Base-by-base conservation (phyloP, 2,113 vertebrate species). In the Hemicordylus capensis region DNA sequence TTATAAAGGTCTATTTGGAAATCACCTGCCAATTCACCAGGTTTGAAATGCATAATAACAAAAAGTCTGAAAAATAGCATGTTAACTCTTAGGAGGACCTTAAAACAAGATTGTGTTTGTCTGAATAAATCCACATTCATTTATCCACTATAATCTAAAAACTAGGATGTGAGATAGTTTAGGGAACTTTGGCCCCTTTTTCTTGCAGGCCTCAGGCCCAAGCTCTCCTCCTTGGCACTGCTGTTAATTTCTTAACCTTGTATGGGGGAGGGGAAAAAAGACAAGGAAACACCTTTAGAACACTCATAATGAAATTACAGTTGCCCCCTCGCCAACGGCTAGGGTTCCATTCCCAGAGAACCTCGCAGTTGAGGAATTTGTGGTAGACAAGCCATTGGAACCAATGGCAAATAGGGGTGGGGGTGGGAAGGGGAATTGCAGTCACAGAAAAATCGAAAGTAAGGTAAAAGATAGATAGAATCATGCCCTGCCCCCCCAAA, bases 261-360 rank as follows among this genome's bases (percentile, higher is more conserved):
- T 34, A 54, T 34, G 10, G 15, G 63, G 76, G 15, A 54, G 42
- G 64, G 9, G n/a, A 83, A 80, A 74, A 37, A 37, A 20, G 31
- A 42, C 17, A 51, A 87, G 89, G n/a, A 84, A 75, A 24, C 76
- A 77, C 34, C 58, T 63, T 70, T 44, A 76, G 76, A 84, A 75
- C n/a, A 42, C 31, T 91, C 76, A 54, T 70, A 87, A 86, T n/a
- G n/a, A n/a, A n/a, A n/a, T n/a, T n/a, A n/a, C n/a, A n/a, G n/a
- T n/a, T n/a, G n/a, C n/a, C n/a, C n/a, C n/a, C n/a, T n/a, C n/a
- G n/a, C n/a, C n/a, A n/a, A n/a, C n/a, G n/a, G n/a, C n/a, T n/a
- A n/a, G n/a, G n/a, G n/a, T n/a, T n/a, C n/a, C n/a, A n/a, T n/a
- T n/a, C n/a, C n/a, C n/a, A n/a, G n/a, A n/a, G n/a, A n/a, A n/a